A percentile compares a stretch with the other conserved stretches of the same genome.
Evolutionary conservation across 2,113 vertebrate genomes (phyloP).

Genomic region (Mus pahari): DNA sequence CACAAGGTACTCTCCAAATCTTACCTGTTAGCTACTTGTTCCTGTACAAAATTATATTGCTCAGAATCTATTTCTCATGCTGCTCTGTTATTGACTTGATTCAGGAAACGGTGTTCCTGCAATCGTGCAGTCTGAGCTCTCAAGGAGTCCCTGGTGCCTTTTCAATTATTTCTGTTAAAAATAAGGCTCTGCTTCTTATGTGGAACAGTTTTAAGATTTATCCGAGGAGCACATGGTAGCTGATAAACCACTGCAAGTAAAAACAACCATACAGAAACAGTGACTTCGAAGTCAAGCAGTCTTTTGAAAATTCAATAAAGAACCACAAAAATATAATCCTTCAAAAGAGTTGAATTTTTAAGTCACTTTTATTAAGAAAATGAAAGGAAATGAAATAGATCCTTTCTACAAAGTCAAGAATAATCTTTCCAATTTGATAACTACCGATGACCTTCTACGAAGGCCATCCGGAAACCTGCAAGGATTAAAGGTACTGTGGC

Average conservation of each 20-base stretch:
- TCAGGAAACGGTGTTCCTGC: slow-evolving; percentile 60
- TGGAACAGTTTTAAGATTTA: slow-evolving; percentile 65
- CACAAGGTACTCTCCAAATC: background rate
- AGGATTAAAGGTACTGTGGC: slow-evolving; percentile 9
- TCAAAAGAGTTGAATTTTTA: slow-evolving; percentile 53
- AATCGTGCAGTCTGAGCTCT: slow-evolving; percentile 15
- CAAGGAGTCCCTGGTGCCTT: slow-evolving; percentile 62
- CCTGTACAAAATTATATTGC: slow-evolving; percentile 43
- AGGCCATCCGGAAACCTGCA: background rate
- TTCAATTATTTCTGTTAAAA: slow-evolving; percentile 80
- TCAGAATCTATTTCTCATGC: slow-evolving; percentile 41
- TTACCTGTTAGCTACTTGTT: slow-evolving; percentile 56
- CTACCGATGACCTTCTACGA: slow-evolving; percentile 30
- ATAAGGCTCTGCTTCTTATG: slow-evolving; percentile 63
- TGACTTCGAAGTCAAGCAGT: slow-evolving; percentile 68
- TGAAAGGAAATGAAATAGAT: slow-evolving; percentile 55
- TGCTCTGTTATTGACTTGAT: slow-evolving; percentile 54
- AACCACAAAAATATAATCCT: slow-evolving; percentile 47
- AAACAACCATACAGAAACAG: slow-evolving; percentile 63
- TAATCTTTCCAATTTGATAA: slow-evolving; percentile 56
- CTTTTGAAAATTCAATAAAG: slow-evolving; percentile 74
- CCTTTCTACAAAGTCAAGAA: slow-evolving; percentile 52
- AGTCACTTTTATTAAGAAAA: slow-evolving; percentile 68
- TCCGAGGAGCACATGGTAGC: slow-evolving; percentile 49
- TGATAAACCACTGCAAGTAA: slow-evolving; percentile 63